These are phyloP conservation scores for Drosophila nigrodunni DNA, from an alignment of 1,140 invertebrate genomes.

Conservation along the genomic window DNA sequence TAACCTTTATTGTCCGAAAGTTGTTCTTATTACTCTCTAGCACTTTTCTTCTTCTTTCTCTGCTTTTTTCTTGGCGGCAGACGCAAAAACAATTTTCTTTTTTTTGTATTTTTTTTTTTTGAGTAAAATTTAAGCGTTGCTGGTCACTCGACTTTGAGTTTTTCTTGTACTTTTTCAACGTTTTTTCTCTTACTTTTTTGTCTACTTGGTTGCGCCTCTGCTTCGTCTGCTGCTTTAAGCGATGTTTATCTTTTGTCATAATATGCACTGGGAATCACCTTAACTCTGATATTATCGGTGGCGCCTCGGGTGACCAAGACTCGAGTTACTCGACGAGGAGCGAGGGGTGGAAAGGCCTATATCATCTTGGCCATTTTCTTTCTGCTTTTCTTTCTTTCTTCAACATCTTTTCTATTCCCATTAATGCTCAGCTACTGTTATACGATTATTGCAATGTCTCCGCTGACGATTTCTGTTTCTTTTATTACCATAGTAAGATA, in stretches of 20 bases:
- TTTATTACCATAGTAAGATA: constrained; percentile 23
- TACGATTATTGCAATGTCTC: constrained; percentile 55
- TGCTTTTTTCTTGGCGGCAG: constrained; percentile 19
- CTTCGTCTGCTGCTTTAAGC: constrained; percentile 58
- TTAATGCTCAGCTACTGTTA: constrained; percentile 54
- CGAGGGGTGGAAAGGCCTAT: constrained; percentile 24
- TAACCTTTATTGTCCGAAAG: constrained; percentile 83
- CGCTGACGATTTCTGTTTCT: constrained; percentile 44
- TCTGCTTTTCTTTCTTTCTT: constrained; percentile 24
- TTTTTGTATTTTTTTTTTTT: constrained; percentile 39
- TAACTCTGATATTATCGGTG: constrained; percentile 72
- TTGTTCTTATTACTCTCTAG: constrained; percentile 75
- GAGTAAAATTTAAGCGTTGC: constrained; percentile 65
- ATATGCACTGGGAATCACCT: constrained; percentile 82
- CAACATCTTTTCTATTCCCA: constrained; percentile 13
- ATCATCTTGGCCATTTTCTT: constrained; percentile 7
- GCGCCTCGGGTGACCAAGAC: constrained; percentile 46
- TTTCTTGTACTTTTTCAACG: constrained; percentile 8
- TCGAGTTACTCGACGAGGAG: constrained; percentile 23
- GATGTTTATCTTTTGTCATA: constrained; percentile 81
- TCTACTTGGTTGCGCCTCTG: constrained; percentile 18
- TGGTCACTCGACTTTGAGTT: constrained; percentile 44
- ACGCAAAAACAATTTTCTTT: constrained; percentile 39
- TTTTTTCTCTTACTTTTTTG: constrained; percentile 8
- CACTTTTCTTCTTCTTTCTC: constrained; percentile 47